Base-by-base conservation (phyloP, 2,888 invertebrate species). In the Salpingus planirostris region DNA sequence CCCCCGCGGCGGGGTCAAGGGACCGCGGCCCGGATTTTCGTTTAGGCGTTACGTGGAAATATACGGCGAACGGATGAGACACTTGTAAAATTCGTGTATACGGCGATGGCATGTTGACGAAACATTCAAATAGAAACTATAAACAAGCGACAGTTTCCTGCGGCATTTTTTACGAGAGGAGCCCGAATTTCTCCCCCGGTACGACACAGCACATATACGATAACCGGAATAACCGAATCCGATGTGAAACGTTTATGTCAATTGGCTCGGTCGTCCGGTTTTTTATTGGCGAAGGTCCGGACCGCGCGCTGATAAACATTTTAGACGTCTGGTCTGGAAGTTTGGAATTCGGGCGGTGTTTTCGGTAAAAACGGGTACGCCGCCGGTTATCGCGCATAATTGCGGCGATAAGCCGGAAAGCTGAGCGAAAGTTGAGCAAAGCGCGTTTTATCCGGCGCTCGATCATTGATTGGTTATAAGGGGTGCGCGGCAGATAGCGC, bases 381-480 rank as follows among this genome's bases (percentile, higher is more conserved):
- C 5, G 24, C 24, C 4, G 11, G 4, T 10, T 10, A 11, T 24
- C 24, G 6, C 27, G 25, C 27, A 24, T 35, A 35, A 35, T 35
- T 27, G 35, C 24, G 8, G 31, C 35, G 35, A 35, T 35, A 35
- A 35, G 35, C 30, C 25, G 10, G 27, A 22, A 35, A 35, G 29
- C 33, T 15, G 28, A 13, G 22, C 29, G 13, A 21, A n/a, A 27
- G 22, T 28, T 25, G 28, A 18, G 24, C 11, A 15, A 25, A 38
- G 35, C 32, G 31, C 31, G 37, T 43, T 47, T 44, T 47, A 41
- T 42, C 41, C 38, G 35, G 39, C 36, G 41, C 44, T 40, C 33
- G 46, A 45, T 47, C 49, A 49, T 46, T 47, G 49, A 49, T 49
- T 49, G 49, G 44, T 42, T 47, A 44, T 46, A 46, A 35, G 44